A percentile compares a stretch with the other conserved stretches of the same genome.
Evolutionary conservation across 2,888 invertebrate genomes (phyloP).

Genomic region (Caenorhabditis panamensis): DNA sequence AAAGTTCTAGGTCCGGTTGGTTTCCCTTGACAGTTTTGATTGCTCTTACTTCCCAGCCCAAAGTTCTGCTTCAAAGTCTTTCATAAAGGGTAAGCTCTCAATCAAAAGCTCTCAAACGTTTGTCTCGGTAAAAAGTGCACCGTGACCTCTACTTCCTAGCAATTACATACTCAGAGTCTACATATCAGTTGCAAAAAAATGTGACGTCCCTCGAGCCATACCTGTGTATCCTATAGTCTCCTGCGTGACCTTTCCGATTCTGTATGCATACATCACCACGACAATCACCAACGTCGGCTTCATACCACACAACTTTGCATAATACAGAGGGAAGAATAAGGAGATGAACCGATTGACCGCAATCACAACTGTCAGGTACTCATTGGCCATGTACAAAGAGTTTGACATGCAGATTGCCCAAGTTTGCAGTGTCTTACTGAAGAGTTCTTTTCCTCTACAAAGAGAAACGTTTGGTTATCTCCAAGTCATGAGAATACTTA

Average conservation of each 20-base stretch:
- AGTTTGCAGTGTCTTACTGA: conserved; percentile 20
- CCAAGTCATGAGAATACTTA: neutral
- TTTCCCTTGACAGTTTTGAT: no score
- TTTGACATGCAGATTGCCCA: conserved; percentile 29
- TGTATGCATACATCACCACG: conserved; percentile 12
- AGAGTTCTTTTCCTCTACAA: conserved; percentile 7
- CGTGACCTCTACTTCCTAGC: no score
- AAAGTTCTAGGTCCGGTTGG: no score
- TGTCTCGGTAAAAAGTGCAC: no score
- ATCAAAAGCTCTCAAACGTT: no score
- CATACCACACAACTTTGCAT: conserved; percentile 1
- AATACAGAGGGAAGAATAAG: conserved; percentile 13
- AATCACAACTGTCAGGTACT: conserved; percentile 3
- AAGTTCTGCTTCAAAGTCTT: no score
- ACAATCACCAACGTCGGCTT: conserved; percentile 17
- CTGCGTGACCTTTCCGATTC: conserved; percentile 20
- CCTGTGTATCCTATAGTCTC: conserved; percentile 26
- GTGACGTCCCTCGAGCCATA: neutral
- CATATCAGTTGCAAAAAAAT: neutral
- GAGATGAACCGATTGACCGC: conserved; percentile 21
- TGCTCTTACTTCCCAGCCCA: no score
- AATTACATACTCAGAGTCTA: no score
- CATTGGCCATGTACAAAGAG: conserved; percentile 26
- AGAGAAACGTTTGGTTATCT: neutral
- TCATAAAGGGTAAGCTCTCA: no score